These are phyloP conservation scores for Phallusia fumigata DNA, from an alignment of 23 tunicate species.

Conservation along the genomic window DNA sequence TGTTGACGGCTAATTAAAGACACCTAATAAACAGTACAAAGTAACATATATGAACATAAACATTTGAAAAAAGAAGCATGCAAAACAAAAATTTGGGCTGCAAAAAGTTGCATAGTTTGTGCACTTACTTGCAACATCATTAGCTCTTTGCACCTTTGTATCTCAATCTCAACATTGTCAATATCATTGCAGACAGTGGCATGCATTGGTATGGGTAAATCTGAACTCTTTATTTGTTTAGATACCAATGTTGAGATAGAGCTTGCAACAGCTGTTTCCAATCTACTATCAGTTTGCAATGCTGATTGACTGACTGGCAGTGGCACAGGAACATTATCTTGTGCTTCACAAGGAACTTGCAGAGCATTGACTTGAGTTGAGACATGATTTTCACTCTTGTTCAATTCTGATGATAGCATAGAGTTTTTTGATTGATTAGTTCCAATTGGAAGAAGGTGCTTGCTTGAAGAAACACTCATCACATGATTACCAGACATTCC, in stretches of 20 bases:
- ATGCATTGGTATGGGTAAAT: neutral
- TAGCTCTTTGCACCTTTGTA: constrained; percentile 4
- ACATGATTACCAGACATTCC: constrained; percentile 49
- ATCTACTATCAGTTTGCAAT: neutral
- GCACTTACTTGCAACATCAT: constrained; percentile 17
- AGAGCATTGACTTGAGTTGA: neutral
- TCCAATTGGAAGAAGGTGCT: constrained; percentile 21
- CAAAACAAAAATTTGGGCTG: too few relatives aligned
- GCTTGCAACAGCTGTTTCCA: neutral
- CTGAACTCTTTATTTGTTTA: neutral
- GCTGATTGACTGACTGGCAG: neutral
- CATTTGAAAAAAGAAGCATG: too few relatives aligned
- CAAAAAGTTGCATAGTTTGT: neutral
- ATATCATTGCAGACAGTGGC: neutral
- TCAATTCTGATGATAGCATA: neutral
- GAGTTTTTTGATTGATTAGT: constrained; percentile 16
- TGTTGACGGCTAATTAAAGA: constrained; percentile 76
- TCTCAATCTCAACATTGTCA: neutral
- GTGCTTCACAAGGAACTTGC: neutral
- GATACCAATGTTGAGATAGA: neutral
- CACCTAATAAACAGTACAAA: neutral
- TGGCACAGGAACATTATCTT: neutral
- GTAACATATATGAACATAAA: neutral
- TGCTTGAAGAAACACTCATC: constrained; percentile 13
- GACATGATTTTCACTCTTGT: neutral